Evolutionary conservation across 2,888 invertebrate genomes (phyloP), one percentile per base, ranked within the genome.

Genomic region (Phaonia tiefii): DNA sequence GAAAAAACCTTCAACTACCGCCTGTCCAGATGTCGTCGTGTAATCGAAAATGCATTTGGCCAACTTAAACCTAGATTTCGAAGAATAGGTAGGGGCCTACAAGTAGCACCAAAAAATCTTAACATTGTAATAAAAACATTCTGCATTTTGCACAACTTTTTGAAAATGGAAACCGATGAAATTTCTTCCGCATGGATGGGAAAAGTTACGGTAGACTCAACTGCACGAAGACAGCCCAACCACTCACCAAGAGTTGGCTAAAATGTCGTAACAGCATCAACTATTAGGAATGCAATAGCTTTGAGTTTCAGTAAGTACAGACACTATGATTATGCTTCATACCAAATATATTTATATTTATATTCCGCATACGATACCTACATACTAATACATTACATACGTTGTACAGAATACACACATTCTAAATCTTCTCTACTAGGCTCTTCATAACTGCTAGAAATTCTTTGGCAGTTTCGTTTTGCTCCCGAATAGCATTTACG

Each of bases 71-170:
- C 76, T 1, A 17, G 79, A 20, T 82, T 82, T 46, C 37, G 63
- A 31, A 76, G 20, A 49, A 63, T 79, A 20, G 70, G 58, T 7
- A 63, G 42, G 37, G 75, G 77, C 44, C 54, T 78, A 15, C 58
- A 74, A 60, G 60, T 51, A 5, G 49, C 69, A 31, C 69, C 46
- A 17, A 25, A 69, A 69, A 13, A 49, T 22, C 31, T 51, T 5
- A 69, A 31, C 5, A 31, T 31, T 3, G 31, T 69, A 31, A 37
- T 69, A 22, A 26, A 15, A 26, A 17, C 46, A 11, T 69, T 46
- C 17, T 69, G 69, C 31, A 69, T 69, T 17, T 51, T 69, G 17
- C 69, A 69, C 51, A 69, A 69, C 13, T n/a, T n/a, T n/a, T n/a
- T n/a, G n/a, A n/a, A n/a, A n/a, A n/a, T n/a, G n/a, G n/a, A n/a